Percentiles rank a stretch among this genome's conserved stretches.
phyloP scores from a whole-genome alignment of 2,797 vertebrate species.

The Pitangus sulphuratus region DNA sequence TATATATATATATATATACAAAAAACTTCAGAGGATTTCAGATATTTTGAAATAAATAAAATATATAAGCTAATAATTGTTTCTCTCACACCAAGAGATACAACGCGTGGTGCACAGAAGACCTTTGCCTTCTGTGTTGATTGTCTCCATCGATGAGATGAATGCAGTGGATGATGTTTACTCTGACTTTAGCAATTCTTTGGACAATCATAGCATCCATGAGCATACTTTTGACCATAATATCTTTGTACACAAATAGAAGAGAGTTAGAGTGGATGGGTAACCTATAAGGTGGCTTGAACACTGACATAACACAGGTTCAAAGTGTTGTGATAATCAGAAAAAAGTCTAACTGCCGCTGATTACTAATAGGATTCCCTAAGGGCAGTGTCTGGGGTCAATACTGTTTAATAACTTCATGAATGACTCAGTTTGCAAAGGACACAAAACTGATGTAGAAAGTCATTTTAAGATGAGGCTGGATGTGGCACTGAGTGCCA shows the following conservation, averaged over 20 bases:
- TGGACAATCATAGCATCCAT: not conserved
- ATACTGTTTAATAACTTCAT: not conserved
- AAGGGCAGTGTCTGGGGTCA: not conserved
- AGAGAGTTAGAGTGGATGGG: not conserved
- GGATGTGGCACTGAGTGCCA: too few relatives aligned
- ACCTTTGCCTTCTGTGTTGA: not conserved
- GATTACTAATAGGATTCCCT: not conserved
- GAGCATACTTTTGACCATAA: not conserved
- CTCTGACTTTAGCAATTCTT: not conserved
- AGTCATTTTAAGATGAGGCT: not conserved
- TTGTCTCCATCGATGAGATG: not conserved
- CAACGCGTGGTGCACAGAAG: not conserved
- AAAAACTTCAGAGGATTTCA: not conserved
- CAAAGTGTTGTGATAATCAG: not conserved
- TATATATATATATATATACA: not conserved
- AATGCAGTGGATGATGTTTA: not conserved
- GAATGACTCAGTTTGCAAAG: not conserved
- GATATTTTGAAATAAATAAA: not conserved
- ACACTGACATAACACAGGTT: not conserved
- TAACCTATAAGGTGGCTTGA: not conserved
- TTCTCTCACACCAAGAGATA: not conserved
- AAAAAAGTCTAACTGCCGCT: not conserved
- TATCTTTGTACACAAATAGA: not conserved
- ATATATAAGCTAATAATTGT: not conserved
- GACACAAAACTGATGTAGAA: not conserved